Percentiles rank a stretch among this genome's conserved stretches.
These are phyloP conservation scores for Tragopan temminckii DNA, from an alignment of 2,797 vertebrate species.

Conservation along the genomic window DNA sequence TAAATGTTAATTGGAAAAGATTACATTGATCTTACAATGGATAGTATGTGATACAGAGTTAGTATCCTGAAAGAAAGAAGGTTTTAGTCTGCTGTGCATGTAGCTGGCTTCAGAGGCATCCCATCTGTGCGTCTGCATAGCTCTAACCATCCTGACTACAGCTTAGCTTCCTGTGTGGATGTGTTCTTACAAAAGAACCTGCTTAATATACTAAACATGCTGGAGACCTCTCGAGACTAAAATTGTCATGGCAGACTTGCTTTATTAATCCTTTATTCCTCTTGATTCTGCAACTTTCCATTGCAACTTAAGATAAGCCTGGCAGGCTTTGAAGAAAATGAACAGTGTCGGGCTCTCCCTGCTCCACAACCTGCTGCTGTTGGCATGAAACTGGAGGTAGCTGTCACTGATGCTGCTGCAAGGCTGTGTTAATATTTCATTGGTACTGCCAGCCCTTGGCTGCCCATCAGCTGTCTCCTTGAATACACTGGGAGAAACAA, in stretches of 20 bases:
- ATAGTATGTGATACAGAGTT: not conserved
- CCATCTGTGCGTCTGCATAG: not conserved
- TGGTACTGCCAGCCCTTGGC: not conserved
- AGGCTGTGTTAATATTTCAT: not conserved
- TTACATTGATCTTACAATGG: not conserved
- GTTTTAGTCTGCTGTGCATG: not conserved
- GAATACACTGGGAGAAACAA: not conserved
- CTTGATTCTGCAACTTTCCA: not conserved
- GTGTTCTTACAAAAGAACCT: not conserved
- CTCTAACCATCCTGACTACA: not conserved
- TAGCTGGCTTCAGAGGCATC: not conserved
- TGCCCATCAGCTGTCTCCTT: not conserved
- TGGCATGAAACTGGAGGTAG: not conserved
- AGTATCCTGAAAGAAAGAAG: not conserved
- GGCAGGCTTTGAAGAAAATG: not conserved
- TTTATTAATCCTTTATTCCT: not conserved
- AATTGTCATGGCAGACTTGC: not conserved
- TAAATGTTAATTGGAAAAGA: not conserved
- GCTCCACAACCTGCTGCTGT: not conserved
- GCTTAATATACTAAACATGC: not conserved
- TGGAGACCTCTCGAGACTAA: not conserved
- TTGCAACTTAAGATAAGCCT: not conserved
- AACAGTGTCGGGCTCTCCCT: not conserved
- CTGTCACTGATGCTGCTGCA: not conserved
- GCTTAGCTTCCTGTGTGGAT: not conserved